Evolutionary conservation across 1,140 invertebrate species (phyloP).

Genomic region (Panulirus ornatus): DNA sequence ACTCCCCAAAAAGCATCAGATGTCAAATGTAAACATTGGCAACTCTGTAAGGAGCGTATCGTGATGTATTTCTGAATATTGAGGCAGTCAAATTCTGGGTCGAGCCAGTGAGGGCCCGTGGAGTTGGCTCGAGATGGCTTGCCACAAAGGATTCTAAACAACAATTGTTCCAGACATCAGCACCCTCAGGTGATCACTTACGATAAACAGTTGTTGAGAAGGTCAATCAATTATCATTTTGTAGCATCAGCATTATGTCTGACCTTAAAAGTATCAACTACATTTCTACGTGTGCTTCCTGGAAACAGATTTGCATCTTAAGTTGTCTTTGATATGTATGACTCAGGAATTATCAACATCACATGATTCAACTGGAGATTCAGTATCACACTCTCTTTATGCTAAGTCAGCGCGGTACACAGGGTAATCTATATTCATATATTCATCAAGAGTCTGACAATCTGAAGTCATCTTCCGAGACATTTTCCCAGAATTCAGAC

Average conservation of each 20-base stretch:
- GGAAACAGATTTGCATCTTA: no score
- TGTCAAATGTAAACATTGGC: no score
- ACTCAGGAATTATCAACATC: background rate
- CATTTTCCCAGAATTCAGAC: conserved; percentile 17
- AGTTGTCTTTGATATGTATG: no score
- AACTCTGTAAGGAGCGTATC: no score
- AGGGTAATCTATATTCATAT: conserved; percentile 29
- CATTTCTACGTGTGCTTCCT: no score
- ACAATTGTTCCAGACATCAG: background rate
- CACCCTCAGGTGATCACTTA: no score
- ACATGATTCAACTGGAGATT: background rate
- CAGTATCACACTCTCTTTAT: background rate
- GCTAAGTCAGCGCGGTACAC: background rate
- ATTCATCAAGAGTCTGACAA: conserved; percentile 37
- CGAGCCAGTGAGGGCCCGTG: background rate
- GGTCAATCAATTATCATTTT: no score
- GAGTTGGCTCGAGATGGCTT: background rate
- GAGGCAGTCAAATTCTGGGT: background rate
- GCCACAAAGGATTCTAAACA: background rate
- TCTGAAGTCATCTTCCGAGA: conserved; percentile 27
- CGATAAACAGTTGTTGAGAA: no score
- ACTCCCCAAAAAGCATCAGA: background rate
- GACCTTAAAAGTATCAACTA: no score
- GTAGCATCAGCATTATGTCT: no score
- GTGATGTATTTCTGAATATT: no score